A percentile compares a stretch with the other conserved stretches of the same genome.
phyloP scores from a whole-genome alignment of 2,888 invertebrate genomes.

The Nipponacmea schrenckii region DNA sequence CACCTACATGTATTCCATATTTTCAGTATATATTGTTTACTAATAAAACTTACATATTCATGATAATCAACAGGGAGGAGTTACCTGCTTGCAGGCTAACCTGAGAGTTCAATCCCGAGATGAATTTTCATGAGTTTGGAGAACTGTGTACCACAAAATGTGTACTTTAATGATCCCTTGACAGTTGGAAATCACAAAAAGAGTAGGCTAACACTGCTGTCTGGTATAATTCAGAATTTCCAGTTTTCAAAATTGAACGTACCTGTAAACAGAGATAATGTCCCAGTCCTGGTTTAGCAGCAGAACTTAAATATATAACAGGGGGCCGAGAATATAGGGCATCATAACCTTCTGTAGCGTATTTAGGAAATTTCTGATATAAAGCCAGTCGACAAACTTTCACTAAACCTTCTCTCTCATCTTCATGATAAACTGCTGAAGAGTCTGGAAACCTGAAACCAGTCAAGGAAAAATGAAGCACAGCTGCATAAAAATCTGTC shows the following conservation, averaged over 20 bases:
- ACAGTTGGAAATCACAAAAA: no score
- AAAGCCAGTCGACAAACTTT: conserved; percentile 83
- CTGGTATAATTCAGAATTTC: no score
- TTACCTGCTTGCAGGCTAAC: no score
- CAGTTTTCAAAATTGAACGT: not conserved
- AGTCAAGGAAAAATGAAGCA: not conserved
- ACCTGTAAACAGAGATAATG: conserved; percentile 67
- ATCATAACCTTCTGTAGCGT: conserved; percentile 83
- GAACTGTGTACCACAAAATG: no score
- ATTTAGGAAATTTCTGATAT: conserved; percentile 83
- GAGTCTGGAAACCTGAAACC: conserved; percentile 81
- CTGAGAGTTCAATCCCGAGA: no score
- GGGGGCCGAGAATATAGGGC: conserved; percentile 86
- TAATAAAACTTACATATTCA: no score
- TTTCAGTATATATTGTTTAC: no score
- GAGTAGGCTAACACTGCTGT: no score
- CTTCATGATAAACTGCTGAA: conserved; percentile 87
- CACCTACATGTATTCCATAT: no score
- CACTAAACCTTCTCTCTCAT: conserved; percentile 86
- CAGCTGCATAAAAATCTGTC: not conserved
- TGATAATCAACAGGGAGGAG: no score
- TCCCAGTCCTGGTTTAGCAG: conserved; percentile 65
- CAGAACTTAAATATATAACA: conserved; percentile 71
- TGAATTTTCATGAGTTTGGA: no score
- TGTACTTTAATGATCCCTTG: no score